Conservation (phyloP, 2,888 invertebrate species). For the Drosophila helvetica region DNA sequence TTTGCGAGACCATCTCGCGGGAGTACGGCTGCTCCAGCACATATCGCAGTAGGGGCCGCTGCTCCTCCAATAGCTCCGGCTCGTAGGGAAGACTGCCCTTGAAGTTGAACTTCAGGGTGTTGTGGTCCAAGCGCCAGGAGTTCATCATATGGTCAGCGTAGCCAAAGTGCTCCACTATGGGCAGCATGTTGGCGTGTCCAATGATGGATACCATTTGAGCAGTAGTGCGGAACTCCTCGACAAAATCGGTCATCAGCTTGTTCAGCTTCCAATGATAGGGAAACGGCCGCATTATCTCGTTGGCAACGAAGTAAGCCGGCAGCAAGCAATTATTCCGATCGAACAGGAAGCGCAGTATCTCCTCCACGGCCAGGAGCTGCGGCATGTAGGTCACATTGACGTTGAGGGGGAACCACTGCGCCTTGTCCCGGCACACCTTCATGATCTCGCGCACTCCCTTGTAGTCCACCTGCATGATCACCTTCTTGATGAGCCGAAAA, state of each 20-base stretch:
- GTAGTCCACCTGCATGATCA: conserved; percentile 96
- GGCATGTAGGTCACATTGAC: conserved; percentile 92
- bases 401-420: conserved; percentile 90
- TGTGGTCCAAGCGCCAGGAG: conserved; percentile 96
- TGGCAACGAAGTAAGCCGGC: conserved; percentile 97
- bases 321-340: conserved; percentile 95
- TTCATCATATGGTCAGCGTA: conserved; percentile 95
- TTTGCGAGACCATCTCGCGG: conserved; percentile 97
- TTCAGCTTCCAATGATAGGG: conserved; percentile 95
- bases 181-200: conserved; percentile 95
- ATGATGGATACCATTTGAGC: conserved; percentile 98
- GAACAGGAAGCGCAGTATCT: conserved; percentile 94
- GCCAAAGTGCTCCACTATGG: conserved; percentile 96
- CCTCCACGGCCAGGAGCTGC: conserved; percentile 91
- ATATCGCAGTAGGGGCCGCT: conserved; percentile 93
- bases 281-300: conserved; percentile 93
- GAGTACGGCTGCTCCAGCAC: conserved; percentile 98
- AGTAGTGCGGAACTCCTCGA: conserved; percentile 95
- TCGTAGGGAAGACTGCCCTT: conserved; percentile 93
- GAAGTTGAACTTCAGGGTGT: conserved; percentile 87
- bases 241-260: conserved; percentile 92
- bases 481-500: conserved; percentile 92
- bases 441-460: conserved; percentile 97
- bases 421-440: conserved; percentile 96
- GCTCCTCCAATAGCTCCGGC: conserved; percentile 93